Evolutionary conservation across 2,113 vertebrate species (phyloP).

Genomic region (Otis tarda): DNA sequence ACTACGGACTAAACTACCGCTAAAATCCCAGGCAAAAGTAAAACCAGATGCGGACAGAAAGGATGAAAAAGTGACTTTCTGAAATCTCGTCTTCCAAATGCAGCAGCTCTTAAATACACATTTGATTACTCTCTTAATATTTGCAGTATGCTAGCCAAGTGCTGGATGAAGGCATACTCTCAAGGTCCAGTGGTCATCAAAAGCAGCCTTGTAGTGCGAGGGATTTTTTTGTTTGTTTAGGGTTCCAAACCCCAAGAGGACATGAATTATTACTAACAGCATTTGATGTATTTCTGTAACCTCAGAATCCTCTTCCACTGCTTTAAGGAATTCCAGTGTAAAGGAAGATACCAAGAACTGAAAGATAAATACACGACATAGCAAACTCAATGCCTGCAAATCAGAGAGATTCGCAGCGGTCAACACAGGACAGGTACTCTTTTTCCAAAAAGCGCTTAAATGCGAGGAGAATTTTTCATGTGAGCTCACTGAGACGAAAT

Average conservation of each 20-base stretch:
- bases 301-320: neutral
- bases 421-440: fast-evolving
- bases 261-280: neutral
- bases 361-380: neutral
- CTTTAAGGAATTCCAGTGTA: neutral
- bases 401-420: neutral
- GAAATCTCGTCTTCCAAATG: conserved; percentile 7
- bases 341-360: neutral
- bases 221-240: neutral
- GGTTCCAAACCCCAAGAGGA: neutral
- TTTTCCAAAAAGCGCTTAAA: neutral
- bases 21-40: neutral
- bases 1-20: neutral
- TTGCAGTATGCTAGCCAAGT: neutral
- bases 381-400: neutral
- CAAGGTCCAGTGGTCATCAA: neutral
- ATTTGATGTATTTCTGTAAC: neutral
- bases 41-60: neutral
- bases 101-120: neutral
- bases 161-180: neutral
- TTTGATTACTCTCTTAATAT: neutral
- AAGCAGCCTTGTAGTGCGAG: neutral
- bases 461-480: neutral
- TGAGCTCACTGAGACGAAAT: neutral
- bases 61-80: conserved; percentile 6